A percentile compares a stretch with the other conserved stretches of the same genome.
Evolutionary conservation across 2,797 vertebrate species (phyloP).

Genomic region (Aeoliscus strigatus): DNA sequence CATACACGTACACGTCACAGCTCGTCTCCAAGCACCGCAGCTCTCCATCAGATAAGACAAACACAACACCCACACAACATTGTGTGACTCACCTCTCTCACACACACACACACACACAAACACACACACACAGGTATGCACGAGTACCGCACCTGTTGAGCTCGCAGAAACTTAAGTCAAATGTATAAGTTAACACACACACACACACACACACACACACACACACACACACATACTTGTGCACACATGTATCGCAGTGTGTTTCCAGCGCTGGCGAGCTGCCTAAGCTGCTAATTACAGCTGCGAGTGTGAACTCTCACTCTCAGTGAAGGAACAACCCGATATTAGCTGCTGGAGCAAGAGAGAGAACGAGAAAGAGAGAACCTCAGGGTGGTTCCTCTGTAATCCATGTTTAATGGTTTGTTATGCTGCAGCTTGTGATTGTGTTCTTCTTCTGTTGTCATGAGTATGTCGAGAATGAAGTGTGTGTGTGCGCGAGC

Average conservation of each 20-base stretch:
- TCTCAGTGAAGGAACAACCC: conserved; percentile 59
- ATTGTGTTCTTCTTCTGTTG: conserved; percentile 63
- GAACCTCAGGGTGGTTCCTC: conserved; percentile 53
- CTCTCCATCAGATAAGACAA: conserved; percentile 67
- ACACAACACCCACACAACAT: conserved; percentile 61
- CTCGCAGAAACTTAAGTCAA: conserved; percentile 13
- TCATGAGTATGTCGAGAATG: no score
- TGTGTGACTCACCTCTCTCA: conserved; percentile 57
- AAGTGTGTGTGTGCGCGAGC: no score
- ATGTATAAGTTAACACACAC: no score
- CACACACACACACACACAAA: no score
- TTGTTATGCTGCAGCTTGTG: conserved; percentile 61
- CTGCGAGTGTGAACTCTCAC: conserved; percentile 71
- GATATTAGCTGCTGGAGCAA: conserved; percentile 53
- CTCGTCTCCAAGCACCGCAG: conserved; percentile 60
- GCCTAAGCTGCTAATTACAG: conserved; percentile 74
- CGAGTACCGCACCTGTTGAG: conserved; percentile 39
- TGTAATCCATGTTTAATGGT: conserved; percentile 69
- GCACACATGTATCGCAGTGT: conserved; percentile 31
- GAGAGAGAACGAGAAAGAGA: no score
- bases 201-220: conserved; percentile 7
- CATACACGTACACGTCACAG: conserved; percentile 53
- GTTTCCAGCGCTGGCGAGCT: conserved; percentile 56
- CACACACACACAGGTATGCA: conserved; percentile 30
- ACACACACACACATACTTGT: conserved; percentile 13